A percentile compares a stretch with the other conserved stretches of the same genome.
Conservation (phyloP, 2,888 invertebrate species). For the Pachymerium ferrugineum region DNA sequence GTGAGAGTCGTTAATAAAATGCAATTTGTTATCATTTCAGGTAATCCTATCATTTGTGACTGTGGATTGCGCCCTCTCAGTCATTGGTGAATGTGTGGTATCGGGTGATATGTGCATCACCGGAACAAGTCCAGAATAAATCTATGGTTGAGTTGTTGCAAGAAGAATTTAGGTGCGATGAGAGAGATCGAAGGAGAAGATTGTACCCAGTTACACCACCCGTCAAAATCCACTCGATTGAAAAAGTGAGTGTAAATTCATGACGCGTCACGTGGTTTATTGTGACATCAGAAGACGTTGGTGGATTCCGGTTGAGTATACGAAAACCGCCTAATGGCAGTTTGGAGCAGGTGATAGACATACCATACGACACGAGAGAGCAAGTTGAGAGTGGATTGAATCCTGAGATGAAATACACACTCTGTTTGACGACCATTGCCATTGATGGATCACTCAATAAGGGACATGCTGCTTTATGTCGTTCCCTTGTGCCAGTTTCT, state of each 20-base stretch:
- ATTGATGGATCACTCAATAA: slow-evolving; percentile 35
- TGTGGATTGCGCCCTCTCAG: slow-evolving; percentile 68
- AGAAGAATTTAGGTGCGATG: slow-evolving; percentile 61
- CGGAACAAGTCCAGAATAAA: slow-evolving; percentile 55
- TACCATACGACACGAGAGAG: slow-evolving; percentile 38
- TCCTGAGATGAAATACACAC: slow-evolving; percentile 32
- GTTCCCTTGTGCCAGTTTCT: not conserved
- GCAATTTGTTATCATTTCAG: slow-evolving; percentile 45
- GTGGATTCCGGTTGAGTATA: slow-evolving; percentile 66
- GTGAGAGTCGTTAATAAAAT: not conserved
- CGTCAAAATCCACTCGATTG: slow-evolving; percentile 66
- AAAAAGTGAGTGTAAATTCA: slow-evolving; percentile 56
- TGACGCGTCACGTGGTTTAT: slow-evolving; percentile 61
- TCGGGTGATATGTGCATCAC: slow-evolving; percentile 63
- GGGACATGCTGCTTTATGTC: slow-evolving; percentile 33
- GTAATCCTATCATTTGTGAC: slow-evolving; percentile 71
- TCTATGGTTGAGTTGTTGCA: slow-evolving; percentile 59
- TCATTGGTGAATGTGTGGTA: too few relatives aligned
- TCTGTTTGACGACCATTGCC: slow-evolving; percentile 37
- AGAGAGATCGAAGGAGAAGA: slow-evolving; percentile 41
- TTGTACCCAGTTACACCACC: slow-evolving; percentile 65
- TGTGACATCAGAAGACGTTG: slow-evolving; percentile 65
- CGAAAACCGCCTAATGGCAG: slow-evolving; percentile 38
- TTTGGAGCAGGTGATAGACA: slow-evolving; percentile 34
- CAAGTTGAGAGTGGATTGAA: slow-evolving; percentile 31